Evolutionary conservation across 2,797 vertebrate genomes (phyloP).

Genomic region (Sebastolobus altivelis): DNA sequence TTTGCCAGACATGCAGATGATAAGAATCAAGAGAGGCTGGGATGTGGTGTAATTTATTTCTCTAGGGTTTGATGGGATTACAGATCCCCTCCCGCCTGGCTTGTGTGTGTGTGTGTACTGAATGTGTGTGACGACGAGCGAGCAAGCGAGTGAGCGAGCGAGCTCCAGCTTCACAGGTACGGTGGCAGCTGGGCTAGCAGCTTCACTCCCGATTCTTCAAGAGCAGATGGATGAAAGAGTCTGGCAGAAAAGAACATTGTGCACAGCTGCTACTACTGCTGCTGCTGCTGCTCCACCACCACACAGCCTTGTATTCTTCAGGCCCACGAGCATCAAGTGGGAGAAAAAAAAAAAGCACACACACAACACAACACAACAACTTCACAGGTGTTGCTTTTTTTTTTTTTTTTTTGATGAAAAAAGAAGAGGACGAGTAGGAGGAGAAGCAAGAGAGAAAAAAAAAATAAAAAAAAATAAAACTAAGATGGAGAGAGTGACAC

Average conservation of each 20-base stretch:
- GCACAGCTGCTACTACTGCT: slow-evolving; percentile 67
- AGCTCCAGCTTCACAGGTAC: slow-evolving; percentile 64
- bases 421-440: slow-evolving; percentile 63
- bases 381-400: slow-evolving; percentile 77
- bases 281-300: slow-evolving; percentile 37
- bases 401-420: slow-evolving; percentile 52
- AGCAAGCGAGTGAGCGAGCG: slow-evolving; percentile 35
- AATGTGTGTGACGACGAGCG: slow-evolving; percentile 38
- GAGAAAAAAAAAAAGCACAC: slow-evolving; percentile 38
- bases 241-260: slow-evolving; percentile 65
- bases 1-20: slow-evolving; percentile 50
- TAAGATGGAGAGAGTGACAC: slow-evolving; percentile 90
- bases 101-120: slow-evolving; percentile 18
- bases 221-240: slow-evolving; percentile 70
- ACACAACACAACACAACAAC: slow-evolving; percentile 73
- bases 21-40: slow-evolving; percentile 46
- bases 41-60: slow-evolving; percentile 64
- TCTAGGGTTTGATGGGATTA: slow-evolving; percentile 68
- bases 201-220: slow-evolving; percentile 72
- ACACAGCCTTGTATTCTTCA: slow-evolving; percentile 55
- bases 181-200: slow-evolving; percentile 67
- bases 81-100: slow-evolving; percentile 28
- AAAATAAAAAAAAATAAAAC: slow-evolving; percentile 41
- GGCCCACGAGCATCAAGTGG: slow-evolving; percentile 74
- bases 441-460: slow-evolving; percentile 32